These are phyloP conservation scores for Meteorus colon DNA, from an alignment of 2,888 invertebrate species.

Conservation along the genomic window DNA sequence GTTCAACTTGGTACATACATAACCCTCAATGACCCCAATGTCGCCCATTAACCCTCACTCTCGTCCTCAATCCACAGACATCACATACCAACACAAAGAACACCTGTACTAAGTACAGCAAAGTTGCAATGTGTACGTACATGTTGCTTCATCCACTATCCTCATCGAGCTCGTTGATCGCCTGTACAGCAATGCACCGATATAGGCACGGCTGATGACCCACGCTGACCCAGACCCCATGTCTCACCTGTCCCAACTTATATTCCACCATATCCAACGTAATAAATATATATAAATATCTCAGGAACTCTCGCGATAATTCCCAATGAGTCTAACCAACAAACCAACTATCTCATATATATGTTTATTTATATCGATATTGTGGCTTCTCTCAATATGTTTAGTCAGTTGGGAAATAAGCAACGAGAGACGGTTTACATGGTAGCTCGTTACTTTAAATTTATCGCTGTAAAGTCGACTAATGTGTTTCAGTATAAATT, in stretches of 20 bases:
- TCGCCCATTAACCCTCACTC: neutral
- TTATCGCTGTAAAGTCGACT: constrained; percentile 64
- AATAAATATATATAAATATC: neutral
- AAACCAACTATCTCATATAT: neutral
- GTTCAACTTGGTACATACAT: neutral
- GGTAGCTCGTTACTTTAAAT: constrained; percentile 71
- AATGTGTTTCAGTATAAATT: constrained; percentile 52
- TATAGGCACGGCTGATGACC: constrained; percentile 40
- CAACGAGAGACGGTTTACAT: constrained; percentile 62
- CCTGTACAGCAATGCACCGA: constrained; percentile 25
- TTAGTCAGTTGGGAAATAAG: constrained; percentile 55
- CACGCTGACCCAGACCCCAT: constrained; percentile 31
- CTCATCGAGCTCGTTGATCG: neutral
- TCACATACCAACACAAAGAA: neutral
- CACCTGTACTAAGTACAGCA: no score
- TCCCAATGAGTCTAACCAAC: constrained; percentile 31
- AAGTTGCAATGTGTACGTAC: neutral
- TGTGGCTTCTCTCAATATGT: constrained; percentile 16
- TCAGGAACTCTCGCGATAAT: constrained; percentile 34
- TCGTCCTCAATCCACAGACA: neutral
- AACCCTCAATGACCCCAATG: neutral
- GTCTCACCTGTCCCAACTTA: constrained; percentile 28
- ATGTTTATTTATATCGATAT: constrained; percentile 10
- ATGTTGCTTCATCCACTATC: constrained; percentile 13
- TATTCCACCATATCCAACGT: neutral